Evolutionary conservation across 2,888 invertebrate species (phyloP).

Genomic region (Pyrocoelia pectoralis): DNA sequence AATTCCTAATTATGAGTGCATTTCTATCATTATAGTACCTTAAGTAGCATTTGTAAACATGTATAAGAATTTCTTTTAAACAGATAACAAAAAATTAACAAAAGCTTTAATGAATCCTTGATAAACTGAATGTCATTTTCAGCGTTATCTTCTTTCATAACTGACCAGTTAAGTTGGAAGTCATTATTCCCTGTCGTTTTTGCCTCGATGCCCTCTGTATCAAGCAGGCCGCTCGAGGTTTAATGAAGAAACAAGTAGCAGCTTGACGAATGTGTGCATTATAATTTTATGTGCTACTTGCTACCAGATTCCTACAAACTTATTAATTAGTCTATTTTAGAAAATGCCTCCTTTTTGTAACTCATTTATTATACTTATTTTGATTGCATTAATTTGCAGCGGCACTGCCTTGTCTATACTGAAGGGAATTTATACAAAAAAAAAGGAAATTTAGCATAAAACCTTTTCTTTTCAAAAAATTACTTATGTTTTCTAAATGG

Average conservation of each 20-base stretch:
- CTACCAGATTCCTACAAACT: conserved; percentile 42
- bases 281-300: conserved; percentile 47
- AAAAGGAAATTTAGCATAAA: background rate
- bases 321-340: conserved; percentile 48
- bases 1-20: background rate
- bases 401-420: conserved; percentile 9
- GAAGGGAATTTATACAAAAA: background rate
- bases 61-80: conserved; percentile 16
- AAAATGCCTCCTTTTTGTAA: conserved; percentile 29
- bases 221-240: conserved; percentile 45
- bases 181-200: conserved; percentile 49
- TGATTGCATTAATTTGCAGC: conserved; percentile 26
- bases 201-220: conserved; percentile 47
- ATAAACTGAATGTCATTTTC: conserved; percentile 35
- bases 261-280: conserved; percentile 47
- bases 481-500: no score
- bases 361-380: conserved; percentile 25
- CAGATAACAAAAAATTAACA: conserved; percentile 31
- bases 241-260: conserved; percentile 51
- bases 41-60: background rate
- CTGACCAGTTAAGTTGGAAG: conserved; percentile 38
- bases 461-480: background rate
- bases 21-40: background rate
- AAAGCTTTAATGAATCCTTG: conserved; percentile 33
- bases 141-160: conserved; percentile 37